Base-by-base conservation (phyloP, 2,113 vertebrate species). In the Ancistrus triradiatus region DNA sequence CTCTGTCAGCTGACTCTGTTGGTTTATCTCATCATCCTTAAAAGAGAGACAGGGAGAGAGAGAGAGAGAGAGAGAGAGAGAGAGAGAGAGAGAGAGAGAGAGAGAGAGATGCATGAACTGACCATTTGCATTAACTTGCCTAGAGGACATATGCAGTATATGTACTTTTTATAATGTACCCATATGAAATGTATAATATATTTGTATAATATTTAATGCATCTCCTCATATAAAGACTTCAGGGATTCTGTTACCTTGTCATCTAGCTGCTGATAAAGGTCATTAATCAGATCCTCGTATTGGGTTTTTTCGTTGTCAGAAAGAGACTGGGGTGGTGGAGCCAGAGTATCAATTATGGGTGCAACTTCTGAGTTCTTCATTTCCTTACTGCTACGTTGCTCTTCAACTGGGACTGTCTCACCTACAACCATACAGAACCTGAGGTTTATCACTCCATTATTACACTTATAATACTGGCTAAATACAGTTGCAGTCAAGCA, bases 11-110 rank as follows among this genome's bases (percentile, higher is more conserved):
- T 98, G 95, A 84, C 93, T 95, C 76, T 98, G 95, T 48, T 95
- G 94, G 80, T 98, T 97, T 80, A 98, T 95, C 82, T 98, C 95
- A 46, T 98, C 95, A 73, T 98, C 95, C 95, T 98, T 79, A 60
- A 3, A 14, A 78, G 60, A 68, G 0, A 44, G 15, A 44, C n/a
- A n/a, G n/a, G n/a, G n/a, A n/a, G n/a, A n/a, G n/a, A n/a, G n/a
- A n/a, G n/a, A n/a, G n/a, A n/a, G 19, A 46, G 33, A 52, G 11
- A 8, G 9, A n/a, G n/a, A n/a, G n/a, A n/a, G n/a, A n/a, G n/a
- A n/a, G n/a, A n/a, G n/a, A n/a, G n/a, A n/a, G n/a, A n/a, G n/a
- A n/a, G 31, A 18, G 60, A 4, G 27, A n/a, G 37, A 17, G 59
- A 21, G 19, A 62, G 59, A 28, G 15, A 69, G 15, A 56, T 47